These are phyloP conservation scores for Ceraclea dissimilis DNA, from an alignment of 2,888 invertebrate species.

Conservation along the genomic window DNA sequence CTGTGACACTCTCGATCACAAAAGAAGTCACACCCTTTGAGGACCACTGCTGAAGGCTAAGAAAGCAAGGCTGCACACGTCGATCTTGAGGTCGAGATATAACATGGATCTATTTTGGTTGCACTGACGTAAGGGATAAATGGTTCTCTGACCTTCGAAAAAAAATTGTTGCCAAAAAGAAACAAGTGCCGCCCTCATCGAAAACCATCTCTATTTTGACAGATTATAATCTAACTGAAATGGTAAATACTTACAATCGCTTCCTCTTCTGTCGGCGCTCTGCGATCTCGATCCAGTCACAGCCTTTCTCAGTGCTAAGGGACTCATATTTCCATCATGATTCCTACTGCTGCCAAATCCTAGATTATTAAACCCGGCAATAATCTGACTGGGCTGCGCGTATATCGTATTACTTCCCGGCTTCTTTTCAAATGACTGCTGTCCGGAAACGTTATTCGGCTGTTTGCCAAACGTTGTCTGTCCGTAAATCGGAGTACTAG, in stretches of 20 bases:
- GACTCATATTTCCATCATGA: slow-evolving; percentile 35
- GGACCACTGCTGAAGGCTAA: too few species aligned
- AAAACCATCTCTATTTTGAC: too few species aligned
- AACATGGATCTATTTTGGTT: too few species aligned
- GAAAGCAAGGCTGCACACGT: too few species aligned
- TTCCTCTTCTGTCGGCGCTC: slow-evolving; percentile 51
- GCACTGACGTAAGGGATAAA: too few species aligned
- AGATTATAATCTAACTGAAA: too few species aligned
- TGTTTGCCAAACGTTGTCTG: slow-evolving; percentile 32
- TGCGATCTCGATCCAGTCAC: slow-evolving; percentile 49
- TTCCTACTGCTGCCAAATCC: slow-evolving; percentile 30
- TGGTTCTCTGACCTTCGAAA: too few species aligned
- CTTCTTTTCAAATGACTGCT: slow-evolving; percentile 20
- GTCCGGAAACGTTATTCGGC: slow-evolving; percentile 8
- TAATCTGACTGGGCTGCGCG: slow-evolving; percentile 48
- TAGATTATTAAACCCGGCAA: slow-evolving; percentile 32
- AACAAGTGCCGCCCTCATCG: too few species aligned
- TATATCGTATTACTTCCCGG: slow-evolving; percentile 30
- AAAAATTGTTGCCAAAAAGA: too few species aligned
- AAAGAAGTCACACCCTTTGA: too few species aligned
- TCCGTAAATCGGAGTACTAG: slow-evolving; percentile 36
- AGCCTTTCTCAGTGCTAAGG: slow-evolving; percentile 44
- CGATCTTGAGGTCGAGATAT: too few species aligned
- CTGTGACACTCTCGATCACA: too few species aligned
- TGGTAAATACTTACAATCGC: slow-evolving; percentile 42